A percentile compares a stretch with the other conserved stretches of the same genome.
Evolutionary conservation across 2,888 invertebrate genomes (phyloP).

Genomic region (Mantis religiosa): DNA sequence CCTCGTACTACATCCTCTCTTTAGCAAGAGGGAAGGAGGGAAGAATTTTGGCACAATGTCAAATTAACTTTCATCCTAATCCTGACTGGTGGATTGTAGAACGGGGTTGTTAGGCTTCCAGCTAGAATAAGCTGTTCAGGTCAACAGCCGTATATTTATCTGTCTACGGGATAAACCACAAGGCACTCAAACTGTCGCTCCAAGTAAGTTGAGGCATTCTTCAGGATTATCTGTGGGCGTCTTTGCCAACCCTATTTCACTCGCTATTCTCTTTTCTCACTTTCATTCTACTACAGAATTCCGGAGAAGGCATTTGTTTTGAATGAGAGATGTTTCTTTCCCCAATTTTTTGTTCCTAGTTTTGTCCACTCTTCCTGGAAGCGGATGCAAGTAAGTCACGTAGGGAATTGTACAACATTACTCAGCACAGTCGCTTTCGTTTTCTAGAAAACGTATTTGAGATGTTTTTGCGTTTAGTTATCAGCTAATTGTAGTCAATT

Average conservation of each 20-base stretch:
- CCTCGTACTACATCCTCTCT: neutral
- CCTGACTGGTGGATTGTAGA: neutral
- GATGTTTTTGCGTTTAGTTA: no score
- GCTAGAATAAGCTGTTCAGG: neutral
- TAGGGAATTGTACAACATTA: neutral
- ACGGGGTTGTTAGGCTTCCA: neutral
- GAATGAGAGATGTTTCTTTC: neutral
- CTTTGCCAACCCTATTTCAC: neutral
- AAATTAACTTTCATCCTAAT: constrained; percentile 7
- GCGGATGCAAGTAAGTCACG: neutral
- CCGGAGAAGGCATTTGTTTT: neutral
- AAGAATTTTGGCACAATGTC: neutral
- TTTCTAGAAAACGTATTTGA: neutral
- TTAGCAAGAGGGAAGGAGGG: neutral
- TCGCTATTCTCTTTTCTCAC: neutral
- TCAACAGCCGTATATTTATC: constrained; percentile 3
- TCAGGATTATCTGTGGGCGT: neutral
- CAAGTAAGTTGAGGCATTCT: constrained; percentile 2
- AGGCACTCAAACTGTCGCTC: constrained; percentile 10
- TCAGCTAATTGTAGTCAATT: no score
- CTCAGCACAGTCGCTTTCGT: neutral
- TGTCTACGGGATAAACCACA: constrained; percentile 1
- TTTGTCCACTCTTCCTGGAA: neutral
- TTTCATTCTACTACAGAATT: neutral
- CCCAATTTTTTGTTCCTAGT: neutral